phyloP scores from a whole-genome alignment of 2,888 invertebrate species.

The Limenitis camilla region DNA sequence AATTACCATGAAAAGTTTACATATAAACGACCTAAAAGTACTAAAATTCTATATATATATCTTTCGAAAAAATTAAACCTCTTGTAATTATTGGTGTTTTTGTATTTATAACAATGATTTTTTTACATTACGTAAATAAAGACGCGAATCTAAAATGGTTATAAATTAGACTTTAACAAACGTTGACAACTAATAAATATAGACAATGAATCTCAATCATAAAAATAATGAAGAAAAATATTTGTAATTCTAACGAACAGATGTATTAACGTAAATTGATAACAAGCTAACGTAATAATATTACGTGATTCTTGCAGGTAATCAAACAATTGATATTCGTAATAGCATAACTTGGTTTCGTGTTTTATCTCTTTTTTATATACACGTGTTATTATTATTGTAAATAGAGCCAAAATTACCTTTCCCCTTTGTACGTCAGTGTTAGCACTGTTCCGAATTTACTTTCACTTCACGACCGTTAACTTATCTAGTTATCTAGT shows the following conservation, averaged over 20 bases:
- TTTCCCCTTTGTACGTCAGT: conserved; percentile 1
- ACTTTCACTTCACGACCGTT: conserved; percentile 24
- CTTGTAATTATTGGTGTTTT: no score
- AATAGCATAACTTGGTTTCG: neutral
- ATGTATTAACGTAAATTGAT: conserved; percentile 3
- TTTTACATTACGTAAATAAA: no score
- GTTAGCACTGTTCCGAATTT: conserved; percentile 12
- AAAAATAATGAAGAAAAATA: no score
- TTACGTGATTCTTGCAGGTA: conserved; percentile 11
- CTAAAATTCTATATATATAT: no score
- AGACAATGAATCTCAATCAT: no score
- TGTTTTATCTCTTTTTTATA: conserved; percentile 1
- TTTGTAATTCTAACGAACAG: no score
- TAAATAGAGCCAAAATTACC: conserved; percentile 1
- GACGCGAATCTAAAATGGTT: neutral
- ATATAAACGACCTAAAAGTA: no score
- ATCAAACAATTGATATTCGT: conserved; percentile 4
- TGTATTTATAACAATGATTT: no score
- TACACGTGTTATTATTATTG: neutral
- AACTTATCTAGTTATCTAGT: conserved; percentile 1
- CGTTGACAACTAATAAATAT: neutral
- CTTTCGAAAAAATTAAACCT: no score
- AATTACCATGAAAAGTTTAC: no score
- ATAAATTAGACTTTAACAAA: neutral
- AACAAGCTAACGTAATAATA: conserved; percentile 11